A percentile compares a stretch with the other conserved stretches of the same genome.
These are phyloP conservation scores for Connochaetes taurinus DNA, from an alignment of 2,113 vertebrate species.

Conservation along the genomic window DNA sequence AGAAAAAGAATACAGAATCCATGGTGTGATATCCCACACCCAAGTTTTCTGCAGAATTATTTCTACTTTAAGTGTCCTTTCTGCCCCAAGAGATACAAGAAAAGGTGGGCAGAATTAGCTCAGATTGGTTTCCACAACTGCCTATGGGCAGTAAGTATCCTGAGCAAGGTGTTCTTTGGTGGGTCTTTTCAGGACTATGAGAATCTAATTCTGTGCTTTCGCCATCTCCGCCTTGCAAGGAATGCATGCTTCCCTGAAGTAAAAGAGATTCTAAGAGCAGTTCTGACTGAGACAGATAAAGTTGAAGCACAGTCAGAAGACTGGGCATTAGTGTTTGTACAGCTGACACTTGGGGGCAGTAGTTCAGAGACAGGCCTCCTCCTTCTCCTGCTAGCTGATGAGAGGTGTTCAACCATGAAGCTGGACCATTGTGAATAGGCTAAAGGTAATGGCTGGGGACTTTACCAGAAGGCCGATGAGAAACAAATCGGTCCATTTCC, in stretches of 20 bases:
- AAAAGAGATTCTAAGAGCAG: background rate
- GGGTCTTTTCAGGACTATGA: background rate
- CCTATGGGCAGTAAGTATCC: background rate
- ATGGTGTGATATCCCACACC: background rate
- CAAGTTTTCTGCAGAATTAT: background rate
- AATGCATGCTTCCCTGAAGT: background rate
- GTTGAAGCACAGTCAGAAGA: background rate
- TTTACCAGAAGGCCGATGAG: background rate
- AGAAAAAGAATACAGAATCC: background rate
- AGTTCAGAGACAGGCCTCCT: background rate
- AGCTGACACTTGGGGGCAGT: background rate
- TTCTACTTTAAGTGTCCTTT: background rate
- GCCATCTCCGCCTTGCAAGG: background rate
- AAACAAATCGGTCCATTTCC: background rate
- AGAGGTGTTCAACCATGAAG: background rate
- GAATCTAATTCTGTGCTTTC: background rate
- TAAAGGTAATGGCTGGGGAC: background rate
- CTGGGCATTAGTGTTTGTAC: background rate
- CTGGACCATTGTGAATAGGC: background rate
- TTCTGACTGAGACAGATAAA: constrained; percentile 31
- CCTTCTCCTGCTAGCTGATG: background rate
- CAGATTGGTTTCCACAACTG: background rate
- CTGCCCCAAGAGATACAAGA: background rate
- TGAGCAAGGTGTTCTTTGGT: background rate
- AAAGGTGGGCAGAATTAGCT: background rate